Percentiles rank a stretch among this genome's conserved stretches.
Evolutionary conservation across 2,888 invertebrate genomes (phyloP).

Genomic region (Drosophila bunnanda): DNA sequence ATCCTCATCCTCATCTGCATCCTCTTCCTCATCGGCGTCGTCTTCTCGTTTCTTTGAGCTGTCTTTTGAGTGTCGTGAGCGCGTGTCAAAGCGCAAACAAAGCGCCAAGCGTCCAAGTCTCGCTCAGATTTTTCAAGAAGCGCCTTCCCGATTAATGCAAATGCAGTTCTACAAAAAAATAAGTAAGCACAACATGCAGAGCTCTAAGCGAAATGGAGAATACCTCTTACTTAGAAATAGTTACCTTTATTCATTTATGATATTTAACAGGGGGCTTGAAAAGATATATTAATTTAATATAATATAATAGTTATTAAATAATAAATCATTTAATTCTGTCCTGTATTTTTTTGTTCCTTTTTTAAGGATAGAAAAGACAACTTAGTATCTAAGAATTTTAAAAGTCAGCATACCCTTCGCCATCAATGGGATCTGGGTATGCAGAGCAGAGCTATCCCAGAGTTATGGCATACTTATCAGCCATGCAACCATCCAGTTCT

Average conservation of each 20-base stretch:
- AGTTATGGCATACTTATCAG: slow-evolving; percentile 43
- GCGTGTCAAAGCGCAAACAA: slow-evolving; percentile 70
- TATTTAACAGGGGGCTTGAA: background rate
- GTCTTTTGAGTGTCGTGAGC: slow-evolving; percentile 62
- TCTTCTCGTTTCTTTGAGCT: slow-evolving; percentile 53
- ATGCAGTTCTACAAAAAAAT: slow-evolving; percentile 45
- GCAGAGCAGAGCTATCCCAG: slow-evolving; percentile 1
- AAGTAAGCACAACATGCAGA: background rate
- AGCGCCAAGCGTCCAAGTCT: slow-evolving; percentile 39
- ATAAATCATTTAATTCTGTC: too few species aligned
- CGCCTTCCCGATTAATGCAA: slow-evolving; percentile 40
- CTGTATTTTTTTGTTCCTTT: too few species aligned
- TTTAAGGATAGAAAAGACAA: background rate
- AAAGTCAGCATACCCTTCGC: background rate
- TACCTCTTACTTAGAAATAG: background rate
- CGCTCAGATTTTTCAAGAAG: slow-evolving; percentile 8
- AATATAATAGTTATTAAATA: too few species aligned
- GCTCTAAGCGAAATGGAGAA: background rate
- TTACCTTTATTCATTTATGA: background rate
- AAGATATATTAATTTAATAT: too few species aligned
- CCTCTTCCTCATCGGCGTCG: slow-evolving; percentile 13
- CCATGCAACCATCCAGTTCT: slow-evolving; percentile 28
- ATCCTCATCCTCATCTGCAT: slow-evolving; percentile 18
- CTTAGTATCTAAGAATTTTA: background rate
- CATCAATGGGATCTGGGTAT: background rate